phyloP scores from a whole-genome alignment of 1,140 invertebrate genomes.

The Capitella teleta region DNA sequence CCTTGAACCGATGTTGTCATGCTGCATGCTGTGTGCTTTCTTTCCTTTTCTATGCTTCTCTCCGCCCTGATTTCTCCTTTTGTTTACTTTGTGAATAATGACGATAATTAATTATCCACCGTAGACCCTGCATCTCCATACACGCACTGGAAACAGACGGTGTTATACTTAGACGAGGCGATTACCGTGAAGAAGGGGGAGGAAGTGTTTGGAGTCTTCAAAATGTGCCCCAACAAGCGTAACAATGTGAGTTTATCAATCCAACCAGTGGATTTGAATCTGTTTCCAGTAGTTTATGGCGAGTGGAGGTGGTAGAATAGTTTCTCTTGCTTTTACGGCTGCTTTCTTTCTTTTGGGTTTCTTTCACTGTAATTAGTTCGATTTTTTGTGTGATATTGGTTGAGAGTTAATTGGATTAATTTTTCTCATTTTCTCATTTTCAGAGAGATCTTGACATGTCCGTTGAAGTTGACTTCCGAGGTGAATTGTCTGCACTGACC shows the following conservation, averaged over 20 bases:
- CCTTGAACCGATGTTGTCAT: neutral
- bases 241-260: slow-evolving; percentile 58
- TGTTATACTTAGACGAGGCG: slow-evolving; percentile 95
- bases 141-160: slow-evolving; percentile 99
- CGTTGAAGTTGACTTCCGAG: slow-evolving; percentile 86
- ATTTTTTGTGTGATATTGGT: too few relatives aligned
- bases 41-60: too few relatives aligned
- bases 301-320: too few relatives aligned
- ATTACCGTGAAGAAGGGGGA: slow-evolving; percentile 89
- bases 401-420: too few relatives aligned
- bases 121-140: slow-evolving; percentile 90
- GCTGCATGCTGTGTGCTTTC: too few relatives aligned
- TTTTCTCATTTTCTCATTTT: slow-evolving; percentile 22
- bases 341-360: too few relatives aligned
- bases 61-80: too few relatives aligned
- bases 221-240: slow-evolving; percentile 85
- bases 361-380: too few relatives aligned
- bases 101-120: too few relatives aligned
- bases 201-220: slow-evolving; percentile 80
- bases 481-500: slow-evolving; percentile 78
- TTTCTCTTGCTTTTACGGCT: too few relatives aligned
- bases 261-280: neutral
- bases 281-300: too few relatives aligned
- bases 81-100: too few relatives aligned
- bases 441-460: slow-evolving; percentile 89